Evolutionary conservation across 1,140 invertebrate genomes (phyloP), one percentile per base, ranked within the genome.

Genomic region (Meloidogyne hapla): DNA sequence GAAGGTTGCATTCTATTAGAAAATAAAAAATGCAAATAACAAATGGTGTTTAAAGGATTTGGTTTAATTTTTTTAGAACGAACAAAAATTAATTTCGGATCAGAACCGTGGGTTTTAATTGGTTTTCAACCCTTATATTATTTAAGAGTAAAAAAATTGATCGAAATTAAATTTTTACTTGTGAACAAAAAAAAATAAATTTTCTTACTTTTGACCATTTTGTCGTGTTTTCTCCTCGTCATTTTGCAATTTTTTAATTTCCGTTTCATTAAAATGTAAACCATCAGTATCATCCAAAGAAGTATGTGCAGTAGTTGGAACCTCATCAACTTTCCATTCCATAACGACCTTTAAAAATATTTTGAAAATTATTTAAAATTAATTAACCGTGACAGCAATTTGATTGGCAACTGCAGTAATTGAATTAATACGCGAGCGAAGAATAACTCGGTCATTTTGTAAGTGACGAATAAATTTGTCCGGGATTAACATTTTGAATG

Each of bases 381-480:
- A 25, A 15, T 70, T 42, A 42, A 70, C 83, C 5, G 56, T 69
- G 8, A 84, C 61, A 6, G 78, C 78, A n/a, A 84, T 28, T 42
- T 84, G 83, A 25, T 84, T 74, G 21, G 83, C 66, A 18, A 79
- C 69, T 13, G 84, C 78, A 26, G 75, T 28, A 21, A 86, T 74
- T 3, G 81, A 75, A 25, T 80, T 40, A 40, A 84, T 25, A 73
- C 81, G 77, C 18, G 72, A 65, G 25, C 75, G 73, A 61, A 85
- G 33, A 21, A 78, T 78, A 21, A 85, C 70, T 42, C 79, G 80
- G 8, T 67, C 23, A 15, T 69, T 69, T 63, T 66, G 45, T 45
- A 84, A 61, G 68, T 84, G 83, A 15, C 70, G 81, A 64, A 76
- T 66, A 61, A 84, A 75, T 65, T 83, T 85, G 12, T 33, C 45